phyloP scores from a whole-genome alignment of 2,888 invertebrate species.

The Lumbricus terrestris region DNA sequence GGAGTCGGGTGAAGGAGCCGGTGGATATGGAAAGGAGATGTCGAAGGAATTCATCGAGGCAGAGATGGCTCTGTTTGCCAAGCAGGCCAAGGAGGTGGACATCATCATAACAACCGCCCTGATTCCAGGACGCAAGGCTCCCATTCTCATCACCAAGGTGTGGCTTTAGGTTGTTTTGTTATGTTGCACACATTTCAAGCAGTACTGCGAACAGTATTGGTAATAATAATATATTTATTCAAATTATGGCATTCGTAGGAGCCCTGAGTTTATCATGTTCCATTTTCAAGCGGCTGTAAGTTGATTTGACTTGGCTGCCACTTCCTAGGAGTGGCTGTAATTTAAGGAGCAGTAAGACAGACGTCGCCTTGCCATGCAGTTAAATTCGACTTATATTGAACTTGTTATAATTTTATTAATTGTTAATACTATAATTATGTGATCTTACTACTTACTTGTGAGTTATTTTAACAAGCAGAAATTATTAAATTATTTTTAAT shows the following conservation, averaged over 20 bases:
- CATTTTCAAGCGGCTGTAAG: neutral
- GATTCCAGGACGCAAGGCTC: conserved; percentile 83
- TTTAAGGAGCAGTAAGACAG: no score
- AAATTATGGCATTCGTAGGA: neutral
- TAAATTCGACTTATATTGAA: no score
- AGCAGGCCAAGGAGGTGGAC: conserved; percentile 80
- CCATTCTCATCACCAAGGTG: conserved; percentile 76
- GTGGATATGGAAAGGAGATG: conserved; percentile 78
- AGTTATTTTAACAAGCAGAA: no score
- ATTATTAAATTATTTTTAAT: no score
- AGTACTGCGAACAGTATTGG: neutral
- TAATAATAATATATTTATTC: neutral
- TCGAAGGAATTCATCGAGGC: conserved; percentile 73
- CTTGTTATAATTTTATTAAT: no score
- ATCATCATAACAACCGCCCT: conserved; percentile 85
- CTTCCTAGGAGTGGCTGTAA: no score
- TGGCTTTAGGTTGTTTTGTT: neutral
- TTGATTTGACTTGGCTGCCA: neutral
- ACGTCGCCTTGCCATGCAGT: no score
- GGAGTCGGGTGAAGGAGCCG: conserved; percentile 66
- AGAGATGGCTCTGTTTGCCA: conserved; percentile 81
- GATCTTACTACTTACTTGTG: no score
- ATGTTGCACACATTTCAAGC: neutral
- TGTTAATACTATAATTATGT: no score
- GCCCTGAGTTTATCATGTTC: neutral